Base-by-base conservation (phyloP, 2,113 vertebrate genomes). In the Dinomys branickii region DNA sequence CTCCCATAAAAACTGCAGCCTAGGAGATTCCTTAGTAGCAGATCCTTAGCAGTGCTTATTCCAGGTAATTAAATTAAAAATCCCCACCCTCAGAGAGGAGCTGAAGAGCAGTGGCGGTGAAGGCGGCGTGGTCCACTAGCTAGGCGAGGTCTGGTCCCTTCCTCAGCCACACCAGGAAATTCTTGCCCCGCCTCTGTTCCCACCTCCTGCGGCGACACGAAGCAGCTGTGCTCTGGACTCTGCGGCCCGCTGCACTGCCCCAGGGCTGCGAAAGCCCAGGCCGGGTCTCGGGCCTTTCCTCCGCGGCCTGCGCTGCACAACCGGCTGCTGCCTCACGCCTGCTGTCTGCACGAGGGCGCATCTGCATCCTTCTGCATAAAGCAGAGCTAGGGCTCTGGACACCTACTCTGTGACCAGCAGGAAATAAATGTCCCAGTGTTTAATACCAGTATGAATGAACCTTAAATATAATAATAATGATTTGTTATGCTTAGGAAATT, bases 41-140 rank as follows among this genome's bases (percentile, higher is more conserved):
- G 54, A 94, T 44, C 11, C 20, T 58, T 80, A 75, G 65, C 54
- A 73, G 8, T n/a, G 84, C 54, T 91, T 92, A 95, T 65, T 87
- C 95, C 54, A 88, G 9, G 54, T 20, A 59, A 8, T 61, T 22
- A 86, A 59, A 8, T 61, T 22, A 86, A 65, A 44, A 71, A 54
- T 35, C 1, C 22, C 9, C 12, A 59, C 3, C 58, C 12, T 35
- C 17, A 54, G 28, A 80, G 3, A 75, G 22, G 88, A 73, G 41
- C 20, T 67, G 41, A n/a, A n/a, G n/a, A 10, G 8, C 28, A 30
- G 35, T 12, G 1, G 38, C 4, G 22, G 47, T 50, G 47, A 50
- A 50, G 47, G 47, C 47, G 47, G 47, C 47, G 47, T 9, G 5
- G 47, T 50, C 47, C 47, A 6, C 47, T 50, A 6, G 47, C 9